A percentile compares a stretch with the other conserved stretches of the same genome.
phyloP scores from a whole-genome alignment of 2,797 vertebrate genomes.

The Limosa lapponica region DNA sequence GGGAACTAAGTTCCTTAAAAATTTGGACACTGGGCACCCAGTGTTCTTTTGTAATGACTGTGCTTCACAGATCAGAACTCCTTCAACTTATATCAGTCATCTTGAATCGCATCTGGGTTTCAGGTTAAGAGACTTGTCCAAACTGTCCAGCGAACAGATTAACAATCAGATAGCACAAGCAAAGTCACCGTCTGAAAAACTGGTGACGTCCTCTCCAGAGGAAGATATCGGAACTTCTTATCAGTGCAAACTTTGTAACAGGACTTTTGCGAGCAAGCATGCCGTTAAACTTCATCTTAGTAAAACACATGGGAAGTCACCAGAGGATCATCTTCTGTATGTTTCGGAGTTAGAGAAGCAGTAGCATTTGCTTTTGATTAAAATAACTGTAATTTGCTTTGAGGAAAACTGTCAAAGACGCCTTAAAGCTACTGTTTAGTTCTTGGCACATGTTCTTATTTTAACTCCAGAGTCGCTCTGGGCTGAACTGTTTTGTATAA shows the following conservation, averaged over 20 bases:
- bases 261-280: constrained; percentile 99
- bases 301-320: constrained; percentile 98
- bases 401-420: constrained; percentile 88
- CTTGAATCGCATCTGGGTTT: constrained; percentile 98
- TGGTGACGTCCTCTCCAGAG: constrained; percentile 89
- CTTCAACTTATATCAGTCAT: constrained; percentile 97
- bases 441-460: constrained; percentile 90
- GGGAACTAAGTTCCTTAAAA: constrained; percentile 99
- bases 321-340: constrained; percentile 98
- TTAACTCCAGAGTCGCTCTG: constrained; percentile 79
- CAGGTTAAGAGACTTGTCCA: constrained; percentile 95
- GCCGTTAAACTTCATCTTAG: constrained; percentile 99
- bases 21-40: constrained; percentile 97
- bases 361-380: constrained; percentile 85
- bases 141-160: constrained; percentile 94
- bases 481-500: constrained; percentile 85
- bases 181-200: constrained; percentile 95
- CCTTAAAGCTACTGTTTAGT: constrained; percentile 94
- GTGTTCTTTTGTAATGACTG: constrained; percentile 99
- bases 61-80: constrained; percentile 97
- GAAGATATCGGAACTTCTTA: constrained; percentile 88
- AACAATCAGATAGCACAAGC: constrained; percentile 92
- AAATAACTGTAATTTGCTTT: constrained; percentile 80
- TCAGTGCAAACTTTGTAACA: constrained; percentile 98
- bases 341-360: constrained; percentile 96